phyloP scores from a whole-genome alignment of 2,797 vertebrate genomes.

The Anniella stebbinsi region DNA sequence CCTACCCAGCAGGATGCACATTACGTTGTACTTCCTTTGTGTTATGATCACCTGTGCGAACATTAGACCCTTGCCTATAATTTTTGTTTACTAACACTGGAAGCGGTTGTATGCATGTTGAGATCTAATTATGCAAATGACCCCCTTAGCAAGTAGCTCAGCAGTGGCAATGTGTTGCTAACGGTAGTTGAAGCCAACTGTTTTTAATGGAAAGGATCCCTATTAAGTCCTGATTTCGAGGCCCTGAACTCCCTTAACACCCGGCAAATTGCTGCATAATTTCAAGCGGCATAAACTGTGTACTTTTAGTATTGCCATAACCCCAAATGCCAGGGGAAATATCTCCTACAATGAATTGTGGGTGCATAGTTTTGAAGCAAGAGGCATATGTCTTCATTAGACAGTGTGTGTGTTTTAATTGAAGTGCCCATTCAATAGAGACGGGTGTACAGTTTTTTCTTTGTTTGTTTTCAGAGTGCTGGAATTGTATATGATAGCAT shows the following conservation, averaged over 20 bases:
- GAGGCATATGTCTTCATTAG: not conserved
- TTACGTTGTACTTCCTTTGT: not conserved
- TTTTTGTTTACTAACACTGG: conserved; percentile 16
- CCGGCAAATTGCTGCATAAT: conserved; percentile 8
- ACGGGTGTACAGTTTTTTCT: no score
- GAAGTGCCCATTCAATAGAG: not conserved
- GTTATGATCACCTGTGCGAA: not conserved
- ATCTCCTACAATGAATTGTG: conserved; percentile 9
- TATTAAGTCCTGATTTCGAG: conserved; percentile 24
- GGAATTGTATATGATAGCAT: no score
- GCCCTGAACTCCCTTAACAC: conserved; percentile 10
- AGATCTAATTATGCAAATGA: conserved; percentile 24
- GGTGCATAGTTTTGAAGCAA: not conserved
- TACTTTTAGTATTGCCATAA: conserved; percentile 26
- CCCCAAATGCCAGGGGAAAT: conserved; percentile 4
- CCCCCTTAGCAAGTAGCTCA: not conserved
- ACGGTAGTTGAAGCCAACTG: not conserved
- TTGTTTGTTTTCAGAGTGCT: no score
- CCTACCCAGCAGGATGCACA: not conserved
- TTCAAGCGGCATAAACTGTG: conserved; percentile 14
- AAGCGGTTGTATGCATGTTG: not conserved
- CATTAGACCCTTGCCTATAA: not conserved
- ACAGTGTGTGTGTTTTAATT: not conserved
- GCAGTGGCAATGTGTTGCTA: not conserved
- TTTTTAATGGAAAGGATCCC: conserved; percentile 20